phyloP scores from a whole-genome alignment of 2,888 invertebrate species.

The Microctonus brassicae region DNA sequence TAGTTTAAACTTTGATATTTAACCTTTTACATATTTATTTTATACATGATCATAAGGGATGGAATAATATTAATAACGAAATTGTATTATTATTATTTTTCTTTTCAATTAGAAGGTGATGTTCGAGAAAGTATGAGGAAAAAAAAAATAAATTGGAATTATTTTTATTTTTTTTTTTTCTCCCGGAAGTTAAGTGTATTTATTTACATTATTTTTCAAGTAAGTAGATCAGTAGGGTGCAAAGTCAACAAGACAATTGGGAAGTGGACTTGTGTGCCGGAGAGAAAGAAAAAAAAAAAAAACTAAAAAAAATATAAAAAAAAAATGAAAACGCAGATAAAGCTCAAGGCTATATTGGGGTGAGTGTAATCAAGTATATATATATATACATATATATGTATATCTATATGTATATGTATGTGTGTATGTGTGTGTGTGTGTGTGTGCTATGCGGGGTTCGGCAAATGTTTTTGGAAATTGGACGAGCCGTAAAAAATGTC shows the following conservation, averaged over 20 bases:
- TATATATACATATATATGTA: too few species aligned
- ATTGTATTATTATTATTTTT: neutral
- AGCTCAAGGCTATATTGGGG: neutral
- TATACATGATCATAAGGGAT: neutral
- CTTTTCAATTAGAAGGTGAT: too few species aligned
- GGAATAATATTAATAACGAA: neutral
- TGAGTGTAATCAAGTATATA: neutral
- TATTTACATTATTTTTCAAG: neutral
- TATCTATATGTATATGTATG: neutral
- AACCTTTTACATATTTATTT: constrained; percentile 14
- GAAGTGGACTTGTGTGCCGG: neutral
- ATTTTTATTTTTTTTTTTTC: neutral
- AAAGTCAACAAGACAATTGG: neutral
- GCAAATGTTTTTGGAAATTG: constrained; percentile 72
- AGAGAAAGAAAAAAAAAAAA: neutral
- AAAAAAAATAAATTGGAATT: neutral
- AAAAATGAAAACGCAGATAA: neutral
- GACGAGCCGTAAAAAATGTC: constrained; percentile 70
- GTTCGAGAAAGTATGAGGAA: neutral
- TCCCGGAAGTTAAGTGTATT: neutral
- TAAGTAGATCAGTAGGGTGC: neutral
- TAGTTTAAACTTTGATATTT: constrained; percentile 10
- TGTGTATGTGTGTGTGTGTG: too few species aligned
- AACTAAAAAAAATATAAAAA: neutral
- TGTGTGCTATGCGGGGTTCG: neutral